Conservation (phyloP, 2,888 invertebrate genomes). For the Tinea semifulvella region DNA sequence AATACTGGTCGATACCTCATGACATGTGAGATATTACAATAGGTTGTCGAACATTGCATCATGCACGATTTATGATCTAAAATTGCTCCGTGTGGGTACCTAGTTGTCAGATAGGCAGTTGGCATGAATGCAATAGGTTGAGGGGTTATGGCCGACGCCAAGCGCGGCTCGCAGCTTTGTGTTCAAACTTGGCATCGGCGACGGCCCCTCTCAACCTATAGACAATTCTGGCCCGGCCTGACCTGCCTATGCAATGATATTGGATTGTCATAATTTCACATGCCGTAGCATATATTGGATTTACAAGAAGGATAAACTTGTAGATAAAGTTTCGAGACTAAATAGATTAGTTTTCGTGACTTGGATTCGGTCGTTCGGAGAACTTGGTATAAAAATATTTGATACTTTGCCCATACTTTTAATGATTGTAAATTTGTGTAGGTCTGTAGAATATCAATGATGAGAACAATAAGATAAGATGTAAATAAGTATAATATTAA, state of each 20-base stretch:
- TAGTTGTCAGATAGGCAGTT: slow-evolving; percentile 12
- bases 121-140: slow-evolving; percentile 13
- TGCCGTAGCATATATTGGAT: slow-evolving; percentile 23
- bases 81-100: background rate
- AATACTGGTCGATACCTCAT: too few species aligned
- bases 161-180: slow-evolving; percentile 23
- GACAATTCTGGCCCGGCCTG: slow-evolving; percentile 55
- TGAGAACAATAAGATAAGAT: too few species aligned
- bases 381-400: background rate
- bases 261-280: slow-evolving; percentile 62
- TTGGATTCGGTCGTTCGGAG: background rate
- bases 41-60: background rate
- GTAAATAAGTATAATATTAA: too few species aligned
- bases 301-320: slow-evolving; percentile 4
- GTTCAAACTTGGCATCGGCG: slow-evolving; percentile 47
- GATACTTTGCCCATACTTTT: background rate
- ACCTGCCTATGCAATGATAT: slow-evolving; percentile 52
- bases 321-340: slow-evolving; percentile 12
- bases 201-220: slow-evolving; percentile 27
- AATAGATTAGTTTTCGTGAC: slow-evolving; percentile 11
- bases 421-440: too few species aligned
- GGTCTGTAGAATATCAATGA: too few species aligned
- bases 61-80: background rate
- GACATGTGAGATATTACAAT: background rate
- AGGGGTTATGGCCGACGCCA: slow-evolving; percentile 25